A percentile compares a stretch with the other conserved stretches of the same genome.
phyloP scores from a whole-genome alignment of 1,140 invertebrate species.

The Zaprionus inermis region DNA sequence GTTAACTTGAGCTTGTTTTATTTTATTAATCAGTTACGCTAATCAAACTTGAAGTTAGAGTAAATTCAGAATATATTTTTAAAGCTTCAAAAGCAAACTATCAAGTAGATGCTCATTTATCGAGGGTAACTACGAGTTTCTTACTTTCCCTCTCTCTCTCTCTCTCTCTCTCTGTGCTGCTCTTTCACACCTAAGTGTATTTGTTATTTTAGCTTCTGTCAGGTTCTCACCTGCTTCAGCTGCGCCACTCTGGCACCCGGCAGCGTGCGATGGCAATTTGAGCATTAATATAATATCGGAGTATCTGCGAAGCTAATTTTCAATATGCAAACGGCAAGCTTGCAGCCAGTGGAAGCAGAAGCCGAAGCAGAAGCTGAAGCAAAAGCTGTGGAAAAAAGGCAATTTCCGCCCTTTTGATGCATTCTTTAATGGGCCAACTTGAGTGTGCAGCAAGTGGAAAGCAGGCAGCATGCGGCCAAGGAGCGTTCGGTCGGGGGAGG shows the following conservation, averaged over 20 bases:
- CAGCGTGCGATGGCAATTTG: constrained; percentile 50
- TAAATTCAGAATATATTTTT: not conserved
- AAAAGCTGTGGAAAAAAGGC: constrained; percentile 61
- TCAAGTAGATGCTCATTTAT: not conserved
- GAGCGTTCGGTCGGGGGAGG: not conserved
- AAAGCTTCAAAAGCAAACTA: not conserved
- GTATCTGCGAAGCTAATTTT: constrained; percentile 55
- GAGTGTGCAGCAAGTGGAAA: constrained; percentile 22
- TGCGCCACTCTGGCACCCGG: constrained; percentile 17
- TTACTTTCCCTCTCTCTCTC: not conserved
- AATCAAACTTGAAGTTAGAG: not conserved
- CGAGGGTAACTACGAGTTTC: not conserved
- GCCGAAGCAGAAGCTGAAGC: constrained; percentile 23
- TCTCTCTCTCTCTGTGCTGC: not conserved
- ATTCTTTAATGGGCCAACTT: constrained; percentile 48
- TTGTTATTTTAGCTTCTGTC: not conserved
- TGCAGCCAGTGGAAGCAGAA: constrained; percentile 32
- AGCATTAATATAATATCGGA: constrained; percentile 58
- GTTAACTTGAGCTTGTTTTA: too few species aligned
- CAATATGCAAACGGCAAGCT: constrained; percentile 64
- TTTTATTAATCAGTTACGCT: not conserved
- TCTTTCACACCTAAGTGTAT: not conserved
- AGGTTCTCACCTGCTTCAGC: constrained; percentile 27
- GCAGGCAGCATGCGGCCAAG: not conserved
- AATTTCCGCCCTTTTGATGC: constrained; percentile 64